Conservation (phyloP, 1,140 invertebrate species). For the Scaptomyza graminum region DNA sequence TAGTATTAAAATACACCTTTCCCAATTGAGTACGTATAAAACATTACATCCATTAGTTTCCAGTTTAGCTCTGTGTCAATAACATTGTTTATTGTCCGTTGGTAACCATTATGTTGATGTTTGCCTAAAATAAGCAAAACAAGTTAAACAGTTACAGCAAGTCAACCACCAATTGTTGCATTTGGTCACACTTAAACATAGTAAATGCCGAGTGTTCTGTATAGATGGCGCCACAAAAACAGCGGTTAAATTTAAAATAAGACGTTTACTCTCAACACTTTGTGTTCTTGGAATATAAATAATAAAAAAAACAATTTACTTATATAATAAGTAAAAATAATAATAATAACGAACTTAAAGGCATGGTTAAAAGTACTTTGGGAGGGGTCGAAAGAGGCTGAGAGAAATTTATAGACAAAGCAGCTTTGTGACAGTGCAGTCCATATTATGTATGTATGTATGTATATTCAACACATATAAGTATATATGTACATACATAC, state of each 20-base stretch:
- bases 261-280: conserved; percentile 42
- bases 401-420: conserved; percentile 7
- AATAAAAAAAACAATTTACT: neutral
- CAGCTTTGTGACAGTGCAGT: conserved; percentile 19
- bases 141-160: neutral
- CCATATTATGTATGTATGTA: neutral
- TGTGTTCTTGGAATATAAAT: conserved; percentile 1
- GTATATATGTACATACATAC: neutral
- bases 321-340: too few relatives aligned
- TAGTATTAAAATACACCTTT: conserved; percentile 13
- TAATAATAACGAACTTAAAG: too few relatives aligned
- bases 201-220: neutral
- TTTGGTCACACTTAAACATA: conserved; percentile 22
- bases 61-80: neutral
- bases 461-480: conserved; percentile 6
- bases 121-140: neutral
- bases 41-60: neutral
- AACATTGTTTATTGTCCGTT: neutral
- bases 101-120: neutral
- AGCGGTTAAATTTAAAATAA: conserved; percentile 56
- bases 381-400: conserved; percentile 10
- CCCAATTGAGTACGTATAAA: neutral
- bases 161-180: neutral
- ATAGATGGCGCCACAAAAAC: conserved; percentile 37
- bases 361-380: conserved; percentile 10